These are phyloP conservation scores for Scolopax mira DNA, from an alignment of 2,113 vertebrate species.

Conservation along the genomic window DNA sequence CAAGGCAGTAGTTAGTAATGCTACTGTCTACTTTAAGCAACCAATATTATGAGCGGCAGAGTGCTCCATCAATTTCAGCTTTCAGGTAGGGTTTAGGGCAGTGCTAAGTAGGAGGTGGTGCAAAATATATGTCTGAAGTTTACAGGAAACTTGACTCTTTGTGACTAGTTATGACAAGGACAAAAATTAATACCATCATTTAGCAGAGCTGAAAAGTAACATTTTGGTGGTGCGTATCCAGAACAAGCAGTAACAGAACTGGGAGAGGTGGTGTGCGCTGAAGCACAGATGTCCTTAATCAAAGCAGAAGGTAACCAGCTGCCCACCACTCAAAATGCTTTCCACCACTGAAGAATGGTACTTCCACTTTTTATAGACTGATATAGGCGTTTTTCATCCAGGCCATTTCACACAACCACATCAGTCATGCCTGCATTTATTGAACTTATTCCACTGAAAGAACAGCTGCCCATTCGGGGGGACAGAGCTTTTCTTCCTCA, in stretches of 20 bases:
- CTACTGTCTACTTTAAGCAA: background rate
- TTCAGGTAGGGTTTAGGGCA: background rate
- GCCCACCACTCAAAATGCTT: background rate
- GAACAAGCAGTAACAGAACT: background rate
- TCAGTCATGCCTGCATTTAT: background rate
- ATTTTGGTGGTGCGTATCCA: background rate
- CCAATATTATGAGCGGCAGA: background rate
- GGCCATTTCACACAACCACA: background rate
- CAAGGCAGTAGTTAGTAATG: background rate
- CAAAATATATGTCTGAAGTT: background rate
- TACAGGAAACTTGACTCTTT: background rate
- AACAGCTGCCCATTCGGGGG: background rate
- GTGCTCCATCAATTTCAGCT: background rate
- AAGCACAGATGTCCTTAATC: background rate
- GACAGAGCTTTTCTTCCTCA: background rate
- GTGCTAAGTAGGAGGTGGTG: background rate
- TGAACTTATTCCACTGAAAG: background rate
- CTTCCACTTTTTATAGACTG: background rate
- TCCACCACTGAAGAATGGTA: background rate
- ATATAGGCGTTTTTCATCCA: background rate
- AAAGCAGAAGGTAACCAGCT: background rate
- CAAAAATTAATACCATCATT: background rate
- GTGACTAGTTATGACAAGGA: background rate
- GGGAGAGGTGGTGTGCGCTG: accelerated
- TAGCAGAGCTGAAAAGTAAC: background rate